These are phyloP conservation scores for Caerostris extrusa DNA, from an alignment of 1,140 invertebrate species.

Conservation along the genomic window DNA sequence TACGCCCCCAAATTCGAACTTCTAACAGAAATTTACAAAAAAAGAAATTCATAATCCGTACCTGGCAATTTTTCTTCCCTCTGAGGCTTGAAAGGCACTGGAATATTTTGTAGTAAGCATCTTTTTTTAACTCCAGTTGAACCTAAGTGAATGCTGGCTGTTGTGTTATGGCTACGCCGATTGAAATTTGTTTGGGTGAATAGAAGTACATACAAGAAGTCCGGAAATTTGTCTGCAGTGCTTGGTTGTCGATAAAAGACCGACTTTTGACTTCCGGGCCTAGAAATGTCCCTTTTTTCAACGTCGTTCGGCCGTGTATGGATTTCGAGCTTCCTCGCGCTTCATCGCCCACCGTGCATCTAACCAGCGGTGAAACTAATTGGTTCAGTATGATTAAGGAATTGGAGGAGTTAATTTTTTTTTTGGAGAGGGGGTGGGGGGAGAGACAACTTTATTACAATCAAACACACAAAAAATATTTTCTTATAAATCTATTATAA, in stretches of 20 bases:
- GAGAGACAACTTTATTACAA: not conserved
- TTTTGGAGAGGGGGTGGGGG: not conserved
- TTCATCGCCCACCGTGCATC: not conserved
- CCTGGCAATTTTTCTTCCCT: not conserved
- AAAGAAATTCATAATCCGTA: not conserved
- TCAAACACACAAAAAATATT: not conserved
- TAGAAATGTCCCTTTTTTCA: constrained; percentile 23
- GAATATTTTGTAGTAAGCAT: not conserved
- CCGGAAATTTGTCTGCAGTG: constrained; percentile 75
- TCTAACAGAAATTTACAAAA: not conserved
- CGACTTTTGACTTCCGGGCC: constrained; percentile 66
- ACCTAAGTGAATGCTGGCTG: not conserved
- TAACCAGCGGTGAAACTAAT: not conserved
- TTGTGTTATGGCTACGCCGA: not conserved
- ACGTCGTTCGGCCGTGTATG: constrained; percentile 59
- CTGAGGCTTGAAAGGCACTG: not conserved
- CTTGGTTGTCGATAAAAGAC: constrained; percentile 74
- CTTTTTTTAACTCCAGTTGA: not conserved
- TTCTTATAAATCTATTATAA: not conserved
- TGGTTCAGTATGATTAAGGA: not conserved
- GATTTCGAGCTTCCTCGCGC: constrained; percentile 36
- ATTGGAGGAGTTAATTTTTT: not conserved
- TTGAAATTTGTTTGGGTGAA: constrained; percentile 35
- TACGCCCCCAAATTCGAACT: not conserved
- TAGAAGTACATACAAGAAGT: constrained; percentile 54